A percentile compares a stretch with the other conserved stretches of the same genome.
These are phyloP conservation scores for Bolinopsis microptera DNA, from an alignment of 37 sponge, comb jelly and placozoan genomes.

Conservation along the genomic window DNA sequence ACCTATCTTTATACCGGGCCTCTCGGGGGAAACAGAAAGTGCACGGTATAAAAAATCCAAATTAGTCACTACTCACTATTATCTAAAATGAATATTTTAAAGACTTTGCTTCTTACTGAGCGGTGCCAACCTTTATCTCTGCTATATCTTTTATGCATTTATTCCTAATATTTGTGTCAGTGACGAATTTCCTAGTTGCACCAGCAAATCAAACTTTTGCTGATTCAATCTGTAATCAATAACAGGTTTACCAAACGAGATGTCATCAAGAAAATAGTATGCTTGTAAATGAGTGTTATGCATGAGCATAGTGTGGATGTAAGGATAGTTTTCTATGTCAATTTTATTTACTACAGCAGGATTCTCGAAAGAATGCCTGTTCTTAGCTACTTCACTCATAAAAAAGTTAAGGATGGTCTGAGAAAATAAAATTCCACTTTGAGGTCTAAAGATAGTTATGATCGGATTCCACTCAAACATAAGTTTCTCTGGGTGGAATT, in stretches of 20 bases:
- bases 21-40: no score
- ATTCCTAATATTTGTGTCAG: no score
- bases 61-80: no score
- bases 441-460: neutral
- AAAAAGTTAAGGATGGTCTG: neutral
- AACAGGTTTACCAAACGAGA: neutral
- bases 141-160: no score
- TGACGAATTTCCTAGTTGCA: no score
- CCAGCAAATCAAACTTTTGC: no score
- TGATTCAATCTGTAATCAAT: no score
- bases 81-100: no score
- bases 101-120: no score
- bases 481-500: constrained; percentile 91
- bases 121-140: no score
- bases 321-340: neutral
- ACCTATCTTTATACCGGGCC: no score
- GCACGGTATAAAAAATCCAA: no score
- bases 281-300: neutral
- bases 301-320: neutral
- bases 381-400: neutral
- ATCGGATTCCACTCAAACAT: constrained; percentile 79
- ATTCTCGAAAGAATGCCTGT: neutral
- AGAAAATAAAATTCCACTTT: neutral
- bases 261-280: neutral
- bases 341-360: neutral